Base-by-base conservation (phyloP, 2,888 invertebrate genomes). In the Leptopilina drosophilae region DNA sequence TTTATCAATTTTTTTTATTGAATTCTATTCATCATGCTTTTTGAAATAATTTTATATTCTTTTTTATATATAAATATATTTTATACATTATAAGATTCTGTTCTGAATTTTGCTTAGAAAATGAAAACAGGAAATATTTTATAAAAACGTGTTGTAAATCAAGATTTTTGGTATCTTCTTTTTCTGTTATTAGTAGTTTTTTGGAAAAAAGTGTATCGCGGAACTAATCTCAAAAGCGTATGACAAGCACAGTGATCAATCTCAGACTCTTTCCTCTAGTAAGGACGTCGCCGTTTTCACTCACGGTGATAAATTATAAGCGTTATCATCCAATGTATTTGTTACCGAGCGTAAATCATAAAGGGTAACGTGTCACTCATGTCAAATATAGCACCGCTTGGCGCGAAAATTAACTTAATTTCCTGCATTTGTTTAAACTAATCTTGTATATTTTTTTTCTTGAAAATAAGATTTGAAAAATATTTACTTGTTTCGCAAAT, bases 281-380 rank as follows among this genome's bases (percentile, higher is more conserved):
- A 86, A 83, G 87, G 85, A 87, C 86, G 87, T 86, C 82, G 85
- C 86, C 85, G 84, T 87, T 86, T 86, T 87, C 83, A 85, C 84
- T 85, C 84, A 84, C 69, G 83, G 86, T 83, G 86, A 86, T 84
- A 73, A 82, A 82, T 64, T 20, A 64, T 82, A 82, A 82, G 81
- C 75, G 86, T 86, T 84, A 84, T 86, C 82, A 84, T 79, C 81
- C 83, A 87, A 87, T 87, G 87, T 86, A 87, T 85, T 86, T 87
- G 85, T 85, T 85, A 79, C 81, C 82, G 78, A 80, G 83, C 83
- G 84, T 83, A 84, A 85, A 88, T 87, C 84, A 33, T 33, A 79
- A 66, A 69, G 73, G 73, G 73, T 53, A 56, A 73, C 56, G 14
- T 73, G 49, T 33, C 73, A 73, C 73, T 56, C 73, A 73, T 33